phyloP scores from a whole-genome alignment of 1,140 invertebrate genomes.

The Bradynema listronoti region DNA sequence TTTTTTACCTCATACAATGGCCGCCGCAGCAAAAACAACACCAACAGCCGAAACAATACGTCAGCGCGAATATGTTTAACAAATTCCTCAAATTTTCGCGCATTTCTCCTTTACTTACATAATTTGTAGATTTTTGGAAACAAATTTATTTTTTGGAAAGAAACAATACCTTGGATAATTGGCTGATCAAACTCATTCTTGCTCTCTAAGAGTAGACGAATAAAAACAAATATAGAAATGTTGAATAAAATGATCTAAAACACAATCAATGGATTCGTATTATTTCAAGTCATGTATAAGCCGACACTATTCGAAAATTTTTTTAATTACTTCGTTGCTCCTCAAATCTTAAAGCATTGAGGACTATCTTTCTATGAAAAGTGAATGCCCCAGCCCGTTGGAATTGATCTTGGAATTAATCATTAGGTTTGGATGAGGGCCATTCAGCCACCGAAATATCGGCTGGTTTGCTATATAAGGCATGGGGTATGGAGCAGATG shows the following conservation, averaged over 20 bases:
- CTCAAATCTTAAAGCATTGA: too few species aligned
- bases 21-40: conserved; percentile 39
- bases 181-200: conserved; percentile 44
- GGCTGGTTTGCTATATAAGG: too few species aligned
- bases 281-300: too few species aligned
- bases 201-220: conserved; percentile 27
- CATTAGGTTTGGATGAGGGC: too few species aligned
- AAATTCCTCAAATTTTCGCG: conserved; percentile 28
- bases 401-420: too few species aligned
- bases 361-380: too few species aligned
- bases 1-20: conserved; percentile 28
- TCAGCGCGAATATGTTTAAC: conserved; percentile 33
- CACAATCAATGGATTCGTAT: too few species aligned
- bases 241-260: conserved; percentile 32
- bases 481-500: too few species aligned
- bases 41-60: conserved; percentile 42
- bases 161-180: conserved; percentile 23
- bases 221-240: conserved; percentile 30
- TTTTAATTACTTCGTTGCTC: too few species aligned
- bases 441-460: too few species aligned
- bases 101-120: conserved; percentile 22
- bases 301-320: too few species aligned
- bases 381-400: too few species aligned
- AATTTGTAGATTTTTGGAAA: not conserved
- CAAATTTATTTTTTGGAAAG: not conserved